A percentile compares a stretch with the other conserved stretches of the same genome.
phyloP scores from a whole-genome alignment of 2,797 vertebrate genomes.

The Gymnoscopelus braueri region DNA sequence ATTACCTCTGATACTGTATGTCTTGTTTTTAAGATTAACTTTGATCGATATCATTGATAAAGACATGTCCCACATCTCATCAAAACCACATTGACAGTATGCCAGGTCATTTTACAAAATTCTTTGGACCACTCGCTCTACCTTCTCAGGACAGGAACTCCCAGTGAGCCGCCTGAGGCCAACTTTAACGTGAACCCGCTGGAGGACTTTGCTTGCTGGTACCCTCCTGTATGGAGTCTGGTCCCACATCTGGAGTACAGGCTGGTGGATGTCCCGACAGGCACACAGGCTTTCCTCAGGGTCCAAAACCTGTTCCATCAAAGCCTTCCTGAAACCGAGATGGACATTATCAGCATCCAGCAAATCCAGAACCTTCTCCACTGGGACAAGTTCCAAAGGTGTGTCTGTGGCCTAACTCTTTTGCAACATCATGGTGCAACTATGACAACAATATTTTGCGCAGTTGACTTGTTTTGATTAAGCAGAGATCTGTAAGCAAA shows the following conservation, averaged over 20 bases:
- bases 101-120: no score
- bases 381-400: slow-evolving; percentile 78
- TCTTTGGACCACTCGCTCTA: no score
- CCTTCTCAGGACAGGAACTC: slow-evolving; percentile 49
- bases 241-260: slow-evolving; percentile 40
- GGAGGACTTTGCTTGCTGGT: slow-evolving; percentile 65
- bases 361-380: slow-evolving; percentile 73
- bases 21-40: no score
- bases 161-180: background rate
- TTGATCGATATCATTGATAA: no score
- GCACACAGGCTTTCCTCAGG: slow-evolving; percentile 28
- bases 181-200: slow-evolving; percentile 67
- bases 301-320: slow-evolving; percentile 50
- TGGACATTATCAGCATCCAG: slow-evolving; percentile 62
- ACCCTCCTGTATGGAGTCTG: slow-evolving; percentile 64
- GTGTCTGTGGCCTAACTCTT: background rate
- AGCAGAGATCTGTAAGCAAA: no score
- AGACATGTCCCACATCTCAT: no score
- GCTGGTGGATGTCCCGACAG: slow-evolving; percentile 51
- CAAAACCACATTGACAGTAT: no score
- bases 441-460: no score
- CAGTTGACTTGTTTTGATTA: no score
- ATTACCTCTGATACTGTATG: no score
- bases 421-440: background rate
- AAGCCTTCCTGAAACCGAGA: slow-evolving; percentile 49